Evolutionary conservation across 1,140 invertebrate species (phyloP).

Genomic region (Sipha flava): DNA sequence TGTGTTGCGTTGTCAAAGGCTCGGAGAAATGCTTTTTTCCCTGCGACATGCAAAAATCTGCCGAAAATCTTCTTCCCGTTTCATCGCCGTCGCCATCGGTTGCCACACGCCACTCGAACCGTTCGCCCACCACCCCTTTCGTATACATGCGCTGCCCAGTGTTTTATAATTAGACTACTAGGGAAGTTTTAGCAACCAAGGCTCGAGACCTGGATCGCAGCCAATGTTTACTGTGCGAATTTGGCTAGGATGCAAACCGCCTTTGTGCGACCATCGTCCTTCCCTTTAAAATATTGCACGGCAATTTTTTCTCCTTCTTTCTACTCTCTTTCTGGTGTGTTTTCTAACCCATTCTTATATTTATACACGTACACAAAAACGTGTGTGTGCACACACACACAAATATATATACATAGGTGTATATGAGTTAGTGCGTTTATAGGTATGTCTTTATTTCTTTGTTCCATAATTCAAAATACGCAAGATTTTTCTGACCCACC

Average conservation of each 20-base stretch:
- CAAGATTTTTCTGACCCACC: not conserved
- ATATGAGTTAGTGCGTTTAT: not conserved
- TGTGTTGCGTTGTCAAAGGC: not conserved
- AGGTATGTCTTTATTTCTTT: not conserved
- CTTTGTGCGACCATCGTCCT: not conserved
- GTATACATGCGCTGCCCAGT: not conserved
- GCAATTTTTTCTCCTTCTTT: not conserved
- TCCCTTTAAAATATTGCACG: constrained; percentile 7
- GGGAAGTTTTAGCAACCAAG: constrained; percentile 15
- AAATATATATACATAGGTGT: too few relatives aligned
- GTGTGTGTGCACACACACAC: too few relatives aligned
- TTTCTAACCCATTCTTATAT: too few relatives aligned
- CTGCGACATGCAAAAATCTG: not conserved
- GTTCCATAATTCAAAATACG: not conserved
- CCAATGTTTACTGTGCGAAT: constrained; percentile 17
- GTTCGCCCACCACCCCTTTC: not conserved
- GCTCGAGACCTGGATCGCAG: not conserved
- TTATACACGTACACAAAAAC: too few relatives aligned
- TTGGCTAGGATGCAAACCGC: constrained; percentile 19
- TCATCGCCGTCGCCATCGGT: too few relatives aligned
- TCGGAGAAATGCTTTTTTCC: not conserved
- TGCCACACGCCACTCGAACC: too few relatives aligned
- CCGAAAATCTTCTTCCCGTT: not conserved
- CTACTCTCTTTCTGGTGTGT: not conserved
- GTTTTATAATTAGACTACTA: constrained; percentile 24